These are phyloP conservation scores for Mus minutoides DNA, from an alignment of 2,797 vertebrate genomes.

Conservation along the genomic window DNA sequence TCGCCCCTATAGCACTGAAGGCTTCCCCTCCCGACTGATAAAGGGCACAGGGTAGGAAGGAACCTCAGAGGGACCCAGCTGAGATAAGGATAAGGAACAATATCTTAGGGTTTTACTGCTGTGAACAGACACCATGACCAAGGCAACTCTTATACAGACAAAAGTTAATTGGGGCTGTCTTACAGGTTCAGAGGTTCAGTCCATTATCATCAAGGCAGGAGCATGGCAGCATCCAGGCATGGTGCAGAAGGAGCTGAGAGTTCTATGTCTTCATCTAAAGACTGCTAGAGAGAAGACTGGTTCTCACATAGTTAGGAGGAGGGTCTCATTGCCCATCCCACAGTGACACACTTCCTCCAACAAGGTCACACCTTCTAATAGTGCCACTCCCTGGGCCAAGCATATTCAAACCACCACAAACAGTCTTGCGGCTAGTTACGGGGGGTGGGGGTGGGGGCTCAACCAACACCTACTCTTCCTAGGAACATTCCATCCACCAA, in stretches of 20 bases:
- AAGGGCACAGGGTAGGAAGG: background rate
- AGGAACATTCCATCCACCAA: rapidly evolving
- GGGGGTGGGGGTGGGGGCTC: no score
- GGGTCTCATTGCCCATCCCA: background rate
- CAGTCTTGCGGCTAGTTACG: background rate
- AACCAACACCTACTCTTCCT: no score
- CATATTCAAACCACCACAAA: background rate
- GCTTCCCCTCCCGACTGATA: background rate
- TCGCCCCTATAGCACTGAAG: background rate
- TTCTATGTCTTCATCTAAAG: no score
- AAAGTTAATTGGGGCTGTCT: background rate
- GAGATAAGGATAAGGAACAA: background rate
- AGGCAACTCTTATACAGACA: background rate
- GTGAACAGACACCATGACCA: background rate
- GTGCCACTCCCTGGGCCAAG: background rate
- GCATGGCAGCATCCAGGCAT: no score
- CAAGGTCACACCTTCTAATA: background rate
- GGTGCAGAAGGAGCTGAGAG: no score
- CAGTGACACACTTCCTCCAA: background rate
- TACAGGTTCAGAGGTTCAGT: background rate
- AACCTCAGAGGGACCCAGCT: background rate
- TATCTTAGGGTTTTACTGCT: background rate
- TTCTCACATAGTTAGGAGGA: no score
- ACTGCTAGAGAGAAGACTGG: no score
- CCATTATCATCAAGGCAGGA: no score